These are phyloP conservation scores for Poeciliopsis gracilis DNA, from an alignment of 2,797 vertebrate species.

Conservation along the genomic window DNA sequence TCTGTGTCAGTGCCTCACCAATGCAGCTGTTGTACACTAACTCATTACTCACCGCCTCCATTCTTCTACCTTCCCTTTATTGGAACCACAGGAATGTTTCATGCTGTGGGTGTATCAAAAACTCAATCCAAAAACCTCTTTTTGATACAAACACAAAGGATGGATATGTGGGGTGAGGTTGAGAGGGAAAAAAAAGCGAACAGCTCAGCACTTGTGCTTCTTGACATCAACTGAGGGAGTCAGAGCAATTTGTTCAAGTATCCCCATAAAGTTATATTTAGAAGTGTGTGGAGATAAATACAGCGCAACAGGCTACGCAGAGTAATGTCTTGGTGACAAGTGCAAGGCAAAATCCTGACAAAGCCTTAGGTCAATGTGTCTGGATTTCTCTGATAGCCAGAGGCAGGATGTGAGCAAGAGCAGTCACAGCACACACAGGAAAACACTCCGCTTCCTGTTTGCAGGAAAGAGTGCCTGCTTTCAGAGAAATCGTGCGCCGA, in stretches of 20 bases:
- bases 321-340: constrained; percentile 33
- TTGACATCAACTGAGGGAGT: constrained; percentile 4
- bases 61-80: constrained; percentile 34
- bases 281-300: constrained; percentile 11
- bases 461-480: constrained; percentile 67
- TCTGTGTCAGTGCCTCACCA: constrained; percentile 31
- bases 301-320: background rate
- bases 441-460: constrained; percentile 81
- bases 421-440: constrained; percentile 76
- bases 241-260: constrained; percentile 19
- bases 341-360: constrained; percentile 54
- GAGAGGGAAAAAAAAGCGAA: constrained; percentile 11
- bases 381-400: constrained; percentile 69
- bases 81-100: constrained; percentile 54
- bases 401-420: constrained; percentile 77
- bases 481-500: constrained; percentile 58
- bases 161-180: constrained; percentile 21
- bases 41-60: constrained; percentile 47
- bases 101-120: constrained; percentile 43
- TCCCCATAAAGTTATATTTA: constrained; percentile 22
- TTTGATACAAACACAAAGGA: constrained; percentile 16
- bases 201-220: constrained; percentile 12
- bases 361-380: constrained; percentile 67
- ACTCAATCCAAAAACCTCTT: constrained; percentile 19
- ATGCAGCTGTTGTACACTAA: constrained; percentile 32